Percentiles rank a stretch among this genome's conserved stretches.
Evolutionary conservation across 2,113 vertebrate species (phyloP).

Genomic region (Stigmatopora argus): DNA sequence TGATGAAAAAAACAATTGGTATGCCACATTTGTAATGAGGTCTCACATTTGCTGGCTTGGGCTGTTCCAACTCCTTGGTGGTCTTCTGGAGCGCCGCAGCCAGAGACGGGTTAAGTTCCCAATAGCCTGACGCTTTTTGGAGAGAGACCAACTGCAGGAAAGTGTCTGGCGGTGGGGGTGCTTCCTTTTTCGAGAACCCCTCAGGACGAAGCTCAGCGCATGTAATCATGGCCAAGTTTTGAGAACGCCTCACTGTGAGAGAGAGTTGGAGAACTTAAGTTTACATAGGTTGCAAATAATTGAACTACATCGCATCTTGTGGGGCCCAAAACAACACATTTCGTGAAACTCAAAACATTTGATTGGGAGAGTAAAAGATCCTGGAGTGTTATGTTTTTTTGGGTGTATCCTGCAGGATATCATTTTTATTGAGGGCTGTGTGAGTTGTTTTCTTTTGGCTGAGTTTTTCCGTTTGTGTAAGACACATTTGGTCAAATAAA

Average conservation of each 20-base stretch:
- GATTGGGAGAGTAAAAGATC: not conserved
- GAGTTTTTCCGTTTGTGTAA: not conserved
- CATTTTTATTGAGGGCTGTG: too few relatives aligned
- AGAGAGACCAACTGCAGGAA: slow-evolving; percentile 68
- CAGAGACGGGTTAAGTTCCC: slow-evolving; percentile 60
- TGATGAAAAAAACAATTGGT: not conserved
- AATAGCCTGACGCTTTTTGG: slow-evolving; percentile 76
- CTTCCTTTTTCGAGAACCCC: not conserved
- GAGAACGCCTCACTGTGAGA: too few relatives aligned
- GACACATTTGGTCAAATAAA: not conserved
- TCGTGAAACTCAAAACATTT: not conserved
- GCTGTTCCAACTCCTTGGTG: slow-evolving; percentile 44
- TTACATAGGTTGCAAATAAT: not conserved
- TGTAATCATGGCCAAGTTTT: too few relatives aligned
- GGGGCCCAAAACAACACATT: too few relatives aligned
- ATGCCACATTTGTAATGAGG: not conserved
- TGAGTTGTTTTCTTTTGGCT: too few relatives aligned
- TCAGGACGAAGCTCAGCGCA: too few relatives aligned
- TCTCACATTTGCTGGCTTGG: slow-evolving; percentile 55
- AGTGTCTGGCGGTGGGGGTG: slow-evolving; percentile 13
- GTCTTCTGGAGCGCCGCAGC: slow-evolving; percentile 53
- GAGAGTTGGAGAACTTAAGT: too few relatives aligned
- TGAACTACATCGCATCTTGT: not conserved
- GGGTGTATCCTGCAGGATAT: not conserved
- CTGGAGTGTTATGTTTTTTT: not conserved